A percentile compares a stretch with the other conserved stretches of the same genome.
These are phyloP conservation scores for Melolontha melolontha DNA, from an alignment of 2,888 invertebrate genomes.

Conservation along the genomic window DNA sequence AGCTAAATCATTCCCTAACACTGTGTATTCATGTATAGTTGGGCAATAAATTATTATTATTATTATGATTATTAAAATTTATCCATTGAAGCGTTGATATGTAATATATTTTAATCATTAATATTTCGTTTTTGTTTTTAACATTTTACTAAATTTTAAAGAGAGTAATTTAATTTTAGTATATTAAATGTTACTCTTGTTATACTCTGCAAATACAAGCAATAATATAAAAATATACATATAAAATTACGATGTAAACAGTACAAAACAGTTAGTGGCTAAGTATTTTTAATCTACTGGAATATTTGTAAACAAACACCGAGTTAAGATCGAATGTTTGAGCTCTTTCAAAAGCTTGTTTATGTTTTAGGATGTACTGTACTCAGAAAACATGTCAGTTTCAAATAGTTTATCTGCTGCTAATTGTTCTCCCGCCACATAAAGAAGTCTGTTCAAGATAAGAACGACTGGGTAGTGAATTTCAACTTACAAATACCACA, in stretches of 20 bases:
- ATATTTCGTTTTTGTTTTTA: no score
- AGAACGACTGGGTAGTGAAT: constrained; percentile 17
- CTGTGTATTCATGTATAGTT: no score
- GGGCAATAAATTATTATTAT: no score
- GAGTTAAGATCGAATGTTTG: constrained; percentile 14
- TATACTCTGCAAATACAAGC: no score
- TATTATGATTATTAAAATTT: no score
- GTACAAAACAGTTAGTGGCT: constrained; percentile 7
- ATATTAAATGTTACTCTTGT: no score
- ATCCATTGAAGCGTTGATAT: no score
- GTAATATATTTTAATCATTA: no score
- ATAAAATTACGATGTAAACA: not conserved
- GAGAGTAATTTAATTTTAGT: no score
- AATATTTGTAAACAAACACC: constrained; percentile 24
- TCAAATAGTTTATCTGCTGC: constrained; percentile 33
- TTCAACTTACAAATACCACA: constrained; percentile 41
- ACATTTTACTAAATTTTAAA: no score
- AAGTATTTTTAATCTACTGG: constrained; percentile 7
- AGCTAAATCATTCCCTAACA: no score
- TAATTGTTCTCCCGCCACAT: constrained; percentile 39
- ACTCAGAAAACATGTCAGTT: constrained; percentile 19
- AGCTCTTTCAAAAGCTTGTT: constrained; percentile 17
- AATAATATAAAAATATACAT: no score
- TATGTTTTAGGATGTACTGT: constrained; percentile 11
- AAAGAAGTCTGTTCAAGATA: constrained; percentile 38